Conservation (phyloP, 2,113 vertebrate species). For the Oreochromis aureus region DNA sequence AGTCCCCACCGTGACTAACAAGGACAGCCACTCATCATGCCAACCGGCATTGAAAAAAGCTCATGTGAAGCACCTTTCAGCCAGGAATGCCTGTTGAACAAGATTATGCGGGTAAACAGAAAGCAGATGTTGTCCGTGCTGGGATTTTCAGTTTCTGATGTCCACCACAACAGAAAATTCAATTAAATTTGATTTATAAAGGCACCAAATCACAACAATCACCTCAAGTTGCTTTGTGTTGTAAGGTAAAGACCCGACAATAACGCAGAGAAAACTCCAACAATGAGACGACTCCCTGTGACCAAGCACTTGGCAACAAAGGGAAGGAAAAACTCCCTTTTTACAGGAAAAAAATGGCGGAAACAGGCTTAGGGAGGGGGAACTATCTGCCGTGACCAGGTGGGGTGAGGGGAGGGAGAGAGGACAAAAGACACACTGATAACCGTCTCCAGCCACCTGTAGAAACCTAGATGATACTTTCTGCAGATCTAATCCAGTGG, state of each 20-base stretch:
- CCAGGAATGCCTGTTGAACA: constrained; percentile 40
- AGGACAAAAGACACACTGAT: background rate
- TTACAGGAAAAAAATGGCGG: background rate
- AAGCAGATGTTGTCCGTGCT: constrained; percentile 57
- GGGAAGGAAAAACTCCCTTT: background rate
- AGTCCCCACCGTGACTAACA: constrained; percentile 49
- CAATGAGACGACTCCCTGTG: background rate
- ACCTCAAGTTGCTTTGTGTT: background rate
- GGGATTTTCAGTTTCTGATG: background rate
- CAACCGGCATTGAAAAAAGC: constrained; percentile 27
- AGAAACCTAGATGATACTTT: background rate
- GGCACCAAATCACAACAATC: background rate
- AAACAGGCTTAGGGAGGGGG: background rate
- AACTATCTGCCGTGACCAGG: background rate
- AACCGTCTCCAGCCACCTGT: background rate
- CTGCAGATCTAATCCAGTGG: background rate
- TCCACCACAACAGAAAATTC: constrained; percentile 16
- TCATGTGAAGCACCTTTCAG: constrained; percentile 41
- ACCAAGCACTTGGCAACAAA: fast-evolving
- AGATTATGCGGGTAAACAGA: constrained; percentile 45
- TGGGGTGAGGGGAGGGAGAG: background rate
- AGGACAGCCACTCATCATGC: constrained; percentile 53
- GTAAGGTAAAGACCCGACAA: background rate
- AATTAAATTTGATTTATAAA: background rate
- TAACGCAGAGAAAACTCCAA: background rate